Conservation (phyloP, 2,797 vertebrate genomes). For the Melopsittacus undulatus region DNA sequence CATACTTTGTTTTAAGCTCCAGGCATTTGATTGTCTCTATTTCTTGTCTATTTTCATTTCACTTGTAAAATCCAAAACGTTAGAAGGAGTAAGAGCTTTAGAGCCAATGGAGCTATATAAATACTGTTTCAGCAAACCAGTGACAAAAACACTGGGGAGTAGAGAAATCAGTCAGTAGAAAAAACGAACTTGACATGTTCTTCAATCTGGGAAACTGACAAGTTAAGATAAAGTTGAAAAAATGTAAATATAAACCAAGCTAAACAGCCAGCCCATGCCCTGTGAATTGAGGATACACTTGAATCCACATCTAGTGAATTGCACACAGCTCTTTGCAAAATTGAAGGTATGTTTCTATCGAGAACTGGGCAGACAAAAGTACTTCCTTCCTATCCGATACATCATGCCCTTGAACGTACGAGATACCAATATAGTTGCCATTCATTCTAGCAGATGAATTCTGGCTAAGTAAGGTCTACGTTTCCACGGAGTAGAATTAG, state of each 20-base stretch:
- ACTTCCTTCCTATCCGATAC: constrained; percentile 64
- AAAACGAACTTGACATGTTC: constrained; percentile 70
- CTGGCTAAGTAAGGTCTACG: constrained; percentile 56
- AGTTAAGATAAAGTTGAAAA: constrained; percentile 73
- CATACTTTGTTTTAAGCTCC: constrained; percentile 97
- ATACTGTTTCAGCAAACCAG: constrained; percentile 79
- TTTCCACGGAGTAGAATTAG: constrained; percentile 57
- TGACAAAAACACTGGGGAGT: constrained; percentile 70
- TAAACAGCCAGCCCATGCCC: constrained; percentile 69
- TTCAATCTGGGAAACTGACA: constrained; percentile 72
- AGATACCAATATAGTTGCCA: constrained; percentile 57
- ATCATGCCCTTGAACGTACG: constrained; percentile 54
- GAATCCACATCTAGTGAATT: constrained; percentile 74
- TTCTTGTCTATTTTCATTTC: constrained; percentile 74
- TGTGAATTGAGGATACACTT: constrained; percentile 68
- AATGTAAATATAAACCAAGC: constrained; percentile 75
- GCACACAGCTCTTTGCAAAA: constrained; percentile 58
- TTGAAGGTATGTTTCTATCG: constrained; percentile 44
- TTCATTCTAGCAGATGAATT: constrained; percentile 59
- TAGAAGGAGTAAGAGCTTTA: constrained; percentile 78
- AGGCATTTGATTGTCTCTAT: constrained; percentile 99
- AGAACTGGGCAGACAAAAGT: constrained; percentile 69
- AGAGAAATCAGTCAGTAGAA: constrained; percentile 74
- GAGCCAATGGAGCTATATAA: constrained; percentile 79
- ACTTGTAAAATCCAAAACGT: constrained; percentile 75